A percentile compares a stretch with the other conserved stretches of the same genome.
These are phyloP conservation scores for Enteromius treurensis DNA, from an alignment of 2,797 vertebrate species.

Conservation along the genomic window DNA sequence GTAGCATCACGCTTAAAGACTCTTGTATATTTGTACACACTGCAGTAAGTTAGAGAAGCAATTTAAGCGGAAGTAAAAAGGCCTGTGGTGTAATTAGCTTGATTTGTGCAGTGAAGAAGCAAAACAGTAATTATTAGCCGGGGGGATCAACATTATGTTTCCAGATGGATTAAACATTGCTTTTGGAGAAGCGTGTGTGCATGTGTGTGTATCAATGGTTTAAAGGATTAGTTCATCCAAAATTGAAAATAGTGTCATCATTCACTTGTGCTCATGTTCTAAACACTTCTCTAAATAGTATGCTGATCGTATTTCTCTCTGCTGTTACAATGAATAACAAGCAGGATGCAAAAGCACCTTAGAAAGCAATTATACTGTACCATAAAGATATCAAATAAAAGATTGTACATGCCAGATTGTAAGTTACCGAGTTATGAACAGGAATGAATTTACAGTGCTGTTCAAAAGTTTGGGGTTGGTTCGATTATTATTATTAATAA, in stretches of 20 bases:
- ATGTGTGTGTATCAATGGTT: not conserved
- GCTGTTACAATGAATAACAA: not conserved
- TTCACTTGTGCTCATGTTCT: not conserved
- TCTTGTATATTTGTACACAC: constrained; percentile 12
- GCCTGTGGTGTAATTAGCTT: constrained; percentile 49
- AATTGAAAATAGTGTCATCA: constrained; percentile 2
- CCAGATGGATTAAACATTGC: constrained; percentile 6
- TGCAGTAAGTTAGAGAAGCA: constrained; percentile 27
- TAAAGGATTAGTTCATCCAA: constrained; percentile 22
- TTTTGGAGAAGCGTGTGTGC: not conserved
- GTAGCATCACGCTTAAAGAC: constrained; percentile 16
- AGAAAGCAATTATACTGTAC: not conserved
- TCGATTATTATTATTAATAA: no score
- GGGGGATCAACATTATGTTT: constrained; percentile 45
- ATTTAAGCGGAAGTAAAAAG: not conserved
- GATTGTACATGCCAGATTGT: no score
- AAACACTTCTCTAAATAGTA: not conserved
- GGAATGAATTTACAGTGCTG: not conserved
- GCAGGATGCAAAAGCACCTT: not conserved
- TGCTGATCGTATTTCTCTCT: not conserved
- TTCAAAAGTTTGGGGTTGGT: not conserved
- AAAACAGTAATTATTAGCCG: constrained; percentile 38
- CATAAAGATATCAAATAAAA: not conserved
- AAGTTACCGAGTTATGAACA: not conserved
- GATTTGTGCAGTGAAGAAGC: constrained; percentile 49